These are phyloP conservation scores for Dryas iulia DNA, from an alignment of 1,140 invertebrate genomes.

Conservation along the genomic window DNA sequence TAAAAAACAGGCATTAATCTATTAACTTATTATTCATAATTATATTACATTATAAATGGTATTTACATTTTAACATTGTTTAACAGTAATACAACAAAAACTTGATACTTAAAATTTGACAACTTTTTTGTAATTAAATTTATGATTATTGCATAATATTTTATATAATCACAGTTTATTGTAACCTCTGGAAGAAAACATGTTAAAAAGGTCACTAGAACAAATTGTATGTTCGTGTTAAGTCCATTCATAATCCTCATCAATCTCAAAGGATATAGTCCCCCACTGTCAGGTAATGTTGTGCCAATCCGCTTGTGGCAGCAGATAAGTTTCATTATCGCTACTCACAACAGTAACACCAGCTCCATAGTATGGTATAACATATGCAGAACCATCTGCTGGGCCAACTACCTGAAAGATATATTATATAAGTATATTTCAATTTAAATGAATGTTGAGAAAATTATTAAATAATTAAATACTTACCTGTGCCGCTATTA, in stretches of 20 bases:
- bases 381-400: constrained; percentile 97
- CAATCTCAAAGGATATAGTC: constrained; percentile 64
- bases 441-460: neutral
- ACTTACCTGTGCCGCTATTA: constrained; percentile 91
- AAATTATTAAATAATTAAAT: neutral
- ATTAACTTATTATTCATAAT: neutral
- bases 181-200: neutral
- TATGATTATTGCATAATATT: neutral
- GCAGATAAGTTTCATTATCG: constrained; percentile 92
- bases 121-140: neutral
- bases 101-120: neutral
- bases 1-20: neutral
- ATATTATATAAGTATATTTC: neutral
- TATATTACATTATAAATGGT: too few relatives aligned
- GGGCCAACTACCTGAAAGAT: constrained; percentile 90
- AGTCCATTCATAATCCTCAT: constrained; percentile 76
- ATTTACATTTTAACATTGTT: neutral
- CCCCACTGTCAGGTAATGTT: constrained; percentile 79
- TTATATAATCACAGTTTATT: neutral
- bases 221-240: constrained; percentile 34
- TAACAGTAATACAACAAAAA: neutral
- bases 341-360: constrained; percentile 89
- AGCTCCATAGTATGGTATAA: constrained; percentile 96
- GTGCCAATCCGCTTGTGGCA: constrained; percentile 90
- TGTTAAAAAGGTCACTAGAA: neutral